These are phyloP conservation scores for Chelonia mydas DNA, from an alignment of 2,797 vertebrate genomes.

Conservation along the genomic window DNA sequence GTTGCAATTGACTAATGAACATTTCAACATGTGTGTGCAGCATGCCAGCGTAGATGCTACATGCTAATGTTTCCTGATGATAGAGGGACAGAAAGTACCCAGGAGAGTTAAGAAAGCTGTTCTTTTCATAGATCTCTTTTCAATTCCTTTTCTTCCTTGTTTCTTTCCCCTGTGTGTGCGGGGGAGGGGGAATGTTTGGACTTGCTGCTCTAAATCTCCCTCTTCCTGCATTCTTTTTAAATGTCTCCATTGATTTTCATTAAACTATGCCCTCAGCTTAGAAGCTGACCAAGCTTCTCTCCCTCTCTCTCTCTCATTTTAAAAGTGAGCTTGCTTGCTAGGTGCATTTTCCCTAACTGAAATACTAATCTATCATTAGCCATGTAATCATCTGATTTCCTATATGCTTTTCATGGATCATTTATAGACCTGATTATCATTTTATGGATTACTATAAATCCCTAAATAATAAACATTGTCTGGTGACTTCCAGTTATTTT, in stretches of 20 bases:
- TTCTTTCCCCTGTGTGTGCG: conserved; percentile 37
- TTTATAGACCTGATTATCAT: conserved; percentile 49
- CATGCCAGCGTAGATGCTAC: neutral
- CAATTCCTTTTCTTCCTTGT: neutral
- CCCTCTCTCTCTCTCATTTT: conserved; percentile 62
- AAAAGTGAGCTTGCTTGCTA: conserved; percentile 71
- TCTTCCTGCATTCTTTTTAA: conserved; percentile 65
- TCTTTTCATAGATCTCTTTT: neutral
- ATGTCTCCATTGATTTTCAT: conserved; percentile 82
- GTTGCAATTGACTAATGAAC: neutral
- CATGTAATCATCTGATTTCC: conserved; percentile 43
- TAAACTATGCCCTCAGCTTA: conserved; percentile 76
- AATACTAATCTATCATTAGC: conserved; percentile 49
- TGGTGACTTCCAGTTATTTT: conserved; percentile 68
- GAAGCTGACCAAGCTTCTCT: conserved; percentile 71
- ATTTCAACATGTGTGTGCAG: neutral
- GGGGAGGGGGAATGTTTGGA: conserved; percentile 9
- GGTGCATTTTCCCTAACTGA: neutral
- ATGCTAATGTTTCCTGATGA: neutral
- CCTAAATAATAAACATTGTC: conserved; percentile 59
- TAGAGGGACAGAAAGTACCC: neutral
- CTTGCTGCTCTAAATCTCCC: conserved; percentile 49
- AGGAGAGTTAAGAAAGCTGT: neutral
- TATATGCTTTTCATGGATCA: neutral
- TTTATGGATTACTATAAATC: conserved; percentile 55